These are phyloP conservation scores for Aphis craccivora DNA, from an alignment of 1,140 invertebrate species.

Conservation along the genomic window DNA sequence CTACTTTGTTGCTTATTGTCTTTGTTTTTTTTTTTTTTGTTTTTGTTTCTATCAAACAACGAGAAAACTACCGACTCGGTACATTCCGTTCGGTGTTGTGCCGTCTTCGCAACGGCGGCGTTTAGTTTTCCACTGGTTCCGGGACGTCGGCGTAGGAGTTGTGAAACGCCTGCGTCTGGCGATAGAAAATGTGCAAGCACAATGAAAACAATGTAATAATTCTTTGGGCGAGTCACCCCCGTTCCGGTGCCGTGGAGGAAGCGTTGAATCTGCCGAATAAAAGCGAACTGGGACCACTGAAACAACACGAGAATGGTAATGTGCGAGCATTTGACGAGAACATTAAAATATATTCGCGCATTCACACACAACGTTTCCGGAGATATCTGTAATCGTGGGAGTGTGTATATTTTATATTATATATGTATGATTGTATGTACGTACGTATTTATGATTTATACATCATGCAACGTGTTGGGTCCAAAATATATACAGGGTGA, in stretches of 20 bases:
- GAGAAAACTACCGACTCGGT: background rate
- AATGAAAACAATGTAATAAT: conserved; percentile 31
- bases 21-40: background rate
- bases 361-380: conserved; percentile 32
- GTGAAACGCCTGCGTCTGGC: background rate
- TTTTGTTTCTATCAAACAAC: background rate
- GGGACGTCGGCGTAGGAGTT: background rate
- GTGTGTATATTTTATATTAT: background rate
- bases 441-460: background rate
- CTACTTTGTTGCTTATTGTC: background rate
- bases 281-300: conserved; percentile 15
- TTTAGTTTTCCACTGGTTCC: conserved; percentile 9
- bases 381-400: background rate
- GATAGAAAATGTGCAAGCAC: background rate
- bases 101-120: no score
- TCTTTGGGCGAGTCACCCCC: background rate
- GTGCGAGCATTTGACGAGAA: conserved; percentile 15
- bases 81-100: background rate
- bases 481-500: background rate
- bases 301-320: conserved; percentile 4
- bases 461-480: background rate
- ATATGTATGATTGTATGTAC: background rate
- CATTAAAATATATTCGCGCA: background rate
- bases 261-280: conserved; percentile 34
- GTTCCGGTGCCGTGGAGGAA: conserved; percentile 23